phyloP scores from a whole-genome alignment of 1,140 invertebrate genomes.

The Drosophila eugracilis region DNA sequence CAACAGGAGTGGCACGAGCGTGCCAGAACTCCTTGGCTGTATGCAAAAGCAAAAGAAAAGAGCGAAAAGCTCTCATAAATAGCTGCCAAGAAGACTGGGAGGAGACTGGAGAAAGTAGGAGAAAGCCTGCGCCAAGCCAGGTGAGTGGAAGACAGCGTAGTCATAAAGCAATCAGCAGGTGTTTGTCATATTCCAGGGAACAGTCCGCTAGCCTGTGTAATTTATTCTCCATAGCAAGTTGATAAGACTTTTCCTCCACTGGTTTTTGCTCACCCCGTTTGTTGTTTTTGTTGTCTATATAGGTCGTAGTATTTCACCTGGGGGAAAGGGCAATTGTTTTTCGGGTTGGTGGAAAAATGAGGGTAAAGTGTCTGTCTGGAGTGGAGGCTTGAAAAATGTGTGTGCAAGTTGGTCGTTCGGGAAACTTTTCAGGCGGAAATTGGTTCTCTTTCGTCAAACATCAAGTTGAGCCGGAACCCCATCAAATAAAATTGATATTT shows the following conservation, averaged over 20 bases:
- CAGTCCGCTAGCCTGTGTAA: slow-evolving; percentile 36
- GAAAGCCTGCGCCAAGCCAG: neutral
- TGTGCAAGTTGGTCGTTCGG: neutral
- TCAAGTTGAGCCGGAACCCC: slow-evolving; percentile 1
- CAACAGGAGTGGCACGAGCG: slow-evolving; percentile 9
- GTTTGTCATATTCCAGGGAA: slow-evolving; percentile 57
- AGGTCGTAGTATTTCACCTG: neutral
- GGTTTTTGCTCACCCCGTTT: neutral
- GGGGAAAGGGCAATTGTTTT: slow-evolving; percentile 29
- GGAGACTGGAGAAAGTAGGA: slow-evolving; percentile 3
- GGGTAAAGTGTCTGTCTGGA: too few species aligned
- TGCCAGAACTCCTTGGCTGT: slow-evolving; percentile 26
- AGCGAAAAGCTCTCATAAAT: slow-evolving; percentile 66
- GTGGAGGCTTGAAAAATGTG: slow-evolving; percentile 15
- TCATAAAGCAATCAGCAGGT: slow-evolving; percentile 69
- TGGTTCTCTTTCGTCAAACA: slow-evolving; percentile 14
- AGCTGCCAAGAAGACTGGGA: slow-evolving; percentile 57
- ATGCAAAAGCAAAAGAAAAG: slow-evolving; percentile 59
- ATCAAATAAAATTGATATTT: slow-evolving; percentile 1
- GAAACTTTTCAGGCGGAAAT: slow-evolving; percentile 14
- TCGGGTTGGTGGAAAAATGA: slow-evolving; percentile 22
- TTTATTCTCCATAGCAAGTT: slow-evolving; percentile 62
- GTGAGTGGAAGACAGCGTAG: slow-evolving; percentile 7
- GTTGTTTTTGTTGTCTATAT: slow-evolving; percentile 17
- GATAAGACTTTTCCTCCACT: slow-evolving; percentile 25